These are phyloP conservation scores for Sceliomorpha sp. DNA, from an alignment of 2,888 invertebrate genomes.

Conservation along the genomic window DNA sequence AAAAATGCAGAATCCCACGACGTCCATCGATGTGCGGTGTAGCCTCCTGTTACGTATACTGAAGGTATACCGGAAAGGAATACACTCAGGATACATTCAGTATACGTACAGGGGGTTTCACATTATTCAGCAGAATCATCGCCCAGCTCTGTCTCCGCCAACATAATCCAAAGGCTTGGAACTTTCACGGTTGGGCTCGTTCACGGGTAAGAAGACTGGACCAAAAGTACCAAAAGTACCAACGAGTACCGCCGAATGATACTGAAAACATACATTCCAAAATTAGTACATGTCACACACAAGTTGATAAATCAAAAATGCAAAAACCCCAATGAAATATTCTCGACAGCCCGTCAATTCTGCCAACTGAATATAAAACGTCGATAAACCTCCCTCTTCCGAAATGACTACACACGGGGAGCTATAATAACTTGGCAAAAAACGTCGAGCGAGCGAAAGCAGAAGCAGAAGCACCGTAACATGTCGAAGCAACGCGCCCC, in stretches of 20 bases:
- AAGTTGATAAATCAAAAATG: no score
- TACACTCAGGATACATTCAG: constrained; percentile 99
- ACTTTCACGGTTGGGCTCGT: constrained; percentile 3
- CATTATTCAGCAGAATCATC: constrained; percentile 79
- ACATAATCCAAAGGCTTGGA: constrained; percentile 16
- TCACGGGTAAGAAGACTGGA: constrained; percentile 18
- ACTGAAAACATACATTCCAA: no score
- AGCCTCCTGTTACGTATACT: constrained; percentile 99
- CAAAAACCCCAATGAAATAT: no score
- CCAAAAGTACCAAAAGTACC: no score
- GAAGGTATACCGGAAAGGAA: constrained; percentile 99
- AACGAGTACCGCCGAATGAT: no score
- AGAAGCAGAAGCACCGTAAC: constrained; percentile 1
- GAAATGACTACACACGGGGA: no score
- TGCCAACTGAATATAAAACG: no score
- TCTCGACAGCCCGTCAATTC: no score
- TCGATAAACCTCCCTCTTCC: no score
- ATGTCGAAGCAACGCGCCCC: constrained; percentile 45
- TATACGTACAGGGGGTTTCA: constrained; percentile 98
- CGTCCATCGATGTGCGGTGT: constrained; percentile 85
- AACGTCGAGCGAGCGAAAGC: constrained; percentile 2
- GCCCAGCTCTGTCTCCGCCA: constrained; percentile 2
- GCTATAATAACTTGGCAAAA: constrained; percentile 28
- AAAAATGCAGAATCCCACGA: constrained; percentile 24
- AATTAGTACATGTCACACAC: no score